Evolutionary conservation across 1,140 invertebrate species (phyloP), one percentile per base, ranked within the genome.

Genomic region (Hylaeus anthracinus): DNA sequence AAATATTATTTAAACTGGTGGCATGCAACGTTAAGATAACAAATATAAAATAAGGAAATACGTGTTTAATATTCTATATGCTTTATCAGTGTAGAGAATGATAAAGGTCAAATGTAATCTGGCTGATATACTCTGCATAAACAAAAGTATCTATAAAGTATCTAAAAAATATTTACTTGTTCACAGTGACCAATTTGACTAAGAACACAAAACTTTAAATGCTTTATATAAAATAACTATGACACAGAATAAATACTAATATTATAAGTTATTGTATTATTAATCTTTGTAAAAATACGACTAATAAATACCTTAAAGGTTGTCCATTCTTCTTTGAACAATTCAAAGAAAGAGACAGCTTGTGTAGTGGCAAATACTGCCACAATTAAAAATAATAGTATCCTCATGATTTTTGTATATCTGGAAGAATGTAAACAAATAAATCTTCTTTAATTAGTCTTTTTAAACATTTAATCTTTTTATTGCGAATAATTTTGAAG

Each of bases 261-360:
- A 53, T 53, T 41, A 8, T 12, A 69, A 72, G 64, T 8, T 2
- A 55, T 14, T 2, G 14, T 5, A 37, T 41, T 60, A 60, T n/a
- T 63, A 55, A 12, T 15, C 5, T 12, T 8, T 53, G 2, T 65
- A 56, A n/a, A 39, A 3, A n/a, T 61, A 45, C 14, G 51, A 51
- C 56, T 10, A 4, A 67, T 10, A 48, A 61, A 65, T 94, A 97
- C 96, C 95, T 97, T 97, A 90, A 95, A 97, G 1, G 95, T 91
- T 26, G 94, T 92, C 96, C 96, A 97, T 94, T 97, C 96, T 92
- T 97, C 96, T 79, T 93, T 92, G 14, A 97, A 92, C 53, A 97
- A 92, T 86, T 97, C 96, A 72, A 95, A 94, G 88, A 96, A 96
- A 63, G 96, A 96, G 67, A 97, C 93, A 14, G 95, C 95, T 63